These are phyloP conservation scores for Drosophila pachea DNA, from an alignment of 1,140 invertebrate species.

Conservation along the genomic window DNA sequence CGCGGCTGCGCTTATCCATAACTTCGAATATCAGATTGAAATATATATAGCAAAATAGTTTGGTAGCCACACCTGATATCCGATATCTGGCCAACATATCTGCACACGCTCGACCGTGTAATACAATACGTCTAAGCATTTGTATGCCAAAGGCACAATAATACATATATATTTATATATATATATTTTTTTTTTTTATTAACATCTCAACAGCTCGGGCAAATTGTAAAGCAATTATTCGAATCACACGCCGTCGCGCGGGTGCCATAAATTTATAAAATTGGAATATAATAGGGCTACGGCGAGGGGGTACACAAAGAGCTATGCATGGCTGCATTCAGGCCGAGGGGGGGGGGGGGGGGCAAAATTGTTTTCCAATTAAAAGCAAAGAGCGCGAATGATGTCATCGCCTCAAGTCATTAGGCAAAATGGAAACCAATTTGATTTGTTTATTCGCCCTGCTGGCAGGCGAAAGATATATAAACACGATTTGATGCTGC, in stretches of 20 bases:
- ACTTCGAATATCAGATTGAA: conserved; percentile 54
- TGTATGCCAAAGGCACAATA: conserved; percentile 62
- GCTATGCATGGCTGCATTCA: conserved; percentile 69
- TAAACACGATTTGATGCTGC: conserved; percentile 17
- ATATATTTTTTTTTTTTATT: conserved; percentile 36
- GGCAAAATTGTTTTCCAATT: conserved; percentile 27
- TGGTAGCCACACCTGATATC: conserved; percentile 63
- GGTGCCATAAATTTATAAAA: conserved; percentile 52
- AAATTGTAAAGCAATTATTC: conserved; percentile 76
- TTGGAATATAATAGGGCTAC: conserved; percentile 16
- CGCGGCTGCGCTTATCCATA: conserved; percentile 11
- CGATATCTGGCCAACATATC: conserved; percentile 49
- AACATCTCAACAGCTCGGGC: conserved; percentile 35
- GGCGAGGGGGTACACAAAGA: conserved; percentile 7
- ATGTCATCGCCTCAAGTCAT: conserved; percentile 48
- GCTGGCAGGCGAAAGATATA: conserved; percentile 17
- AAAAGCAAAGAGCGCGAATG: conserved; percentile 20
- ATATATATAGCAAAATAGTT: conserved; percentile 53
- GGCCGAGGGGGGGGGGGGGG: conserved; percentile 19
- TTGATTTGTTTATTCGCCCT: conserved; percentile 55
- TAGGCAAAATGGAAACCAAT: conserved; percentile 65
- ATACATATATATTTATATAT: neutral
- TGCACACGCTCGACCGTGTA: conserved; percentile 42
- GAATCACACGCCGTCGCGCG: conserved; percentile 61
- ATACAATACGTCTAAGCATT: conserved; percentile 56